Base-by-base conservation (phyloP, 2,113 vertebrate species). In the Paracyprichromis sp. region DNA sequence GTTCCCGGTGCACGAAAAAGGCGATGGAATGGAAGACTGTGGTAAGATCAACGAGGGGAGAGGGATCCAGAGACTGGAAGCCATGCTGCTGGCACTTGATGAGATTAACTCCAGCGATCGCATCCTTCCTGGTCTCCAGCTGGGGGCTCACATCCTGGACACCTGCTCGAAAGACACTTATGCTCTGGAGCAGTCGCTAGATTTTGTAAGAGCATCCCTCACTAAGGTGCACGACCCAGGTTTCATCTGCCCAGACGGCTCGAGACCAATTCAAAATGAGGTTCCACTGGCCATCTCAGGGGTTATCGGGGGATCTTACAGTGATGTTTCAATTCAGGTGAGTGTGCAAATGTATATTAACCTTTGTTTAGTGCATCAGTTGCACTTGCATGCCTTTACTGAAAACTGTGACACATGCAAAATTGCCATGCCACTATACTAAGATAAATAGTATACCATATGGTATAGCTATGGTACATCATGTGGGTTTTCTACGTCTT, bases 161-260 rank as follows among this genome's bases (percentile, higher is more conserved):
- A 99, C 97, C 76, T 99, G 99, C 93, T 99, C 98, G 34, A 99
- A 99, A 93, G 99, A 99, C 96, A 99, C 98, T 2, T 97, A 99
- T 0, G 99, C 98, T 45, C 96, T 99, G 38, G 99, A 99, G 96
- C 99, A 99, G 95, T 98, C 98, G 1, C 96, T 99, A 1, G 99
- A 99, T 91, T 99, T 99, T 0, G 99, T 99, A 84, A 97, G 99
- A 0, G 98, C 98, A 8, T 99, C 98, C 1, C 97, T 99, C 45
- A 99, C 98, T 85, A 97, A 97, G 80, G 98, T 98, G 17, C 98
- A 99, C 0, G 98, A 99, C 85, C 97, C 98, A 0, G 98, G 98
- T 85, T 99, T 99, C 94, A 97, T 99, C 93, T 99, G 99, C 92
- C 98, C 99, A 0, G 99, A 99, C 0, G 99, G 98, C 63, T 99